Evolutionary conservation across 30 jellyfish, hydroid and myxozoan genomes (phyloP), one percentile per base, ranked within the genome.

Genomic region (Mastigias papua): DNA sequence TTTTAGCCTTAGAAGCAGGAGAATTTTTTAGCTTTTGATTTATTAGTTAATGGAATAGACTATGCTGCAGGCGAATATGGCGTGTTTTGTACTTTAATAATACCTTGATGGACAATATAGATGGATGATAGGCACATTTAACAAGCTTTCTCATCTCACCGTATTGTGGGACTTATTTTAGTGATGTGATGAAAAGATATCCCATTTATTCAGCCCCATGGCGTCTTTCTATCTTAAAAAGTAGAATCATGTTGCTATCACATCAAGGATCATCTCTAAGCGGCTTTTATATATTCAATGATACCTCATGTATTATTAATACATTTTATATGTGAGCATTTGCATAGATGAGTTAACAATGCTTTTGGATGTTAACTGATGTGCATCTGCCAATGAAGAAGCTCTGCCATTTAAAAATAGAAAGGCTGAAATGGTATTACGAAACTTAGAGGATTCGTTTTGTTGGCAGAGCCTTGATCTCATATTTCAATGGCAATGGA

Each of bases 191-290:
- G 67, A 13, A 51, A 5, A 21, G 2, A 51, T 51, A 4, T 10
- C 27, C 60, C 27, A 4, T 51, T 16, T 1, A 51, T 9, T 51
- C 97, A 85, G 49, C 54, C 77, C 22, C 82, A 93, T 17, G 97
- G 97, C 30, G 88, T 91, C 76, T 76, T 84, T 35, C 93, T 23
- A 63, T 63, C 74, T 23, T 5, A 42, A 63, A n/a, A 20, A 63
- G 26, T 3, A 19, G 34, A 51, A 16, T 51, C 67, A 9, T 51
- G 67, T 51, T 51, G 54, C 27, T 51, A 51, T 51, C 67, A 51
- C 67, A 21, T 51, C 67, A 51, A 4, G 67, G 74, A 63, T 63
- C 48, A 63, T 63, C 74, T 63, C 23, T n/a, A 9, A 42, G 37
- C 37, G 74, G 74, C 23, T 63, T 63, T 5, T 26, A 2, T 35